Percentiles rank a stretch among this genome's conserved stretches.
These are phyloP conservation scores for Torymus aiolomorphi DNA, from an alignment of 2,888 invertebrate species.

Conservation along the genomic window DNA sequence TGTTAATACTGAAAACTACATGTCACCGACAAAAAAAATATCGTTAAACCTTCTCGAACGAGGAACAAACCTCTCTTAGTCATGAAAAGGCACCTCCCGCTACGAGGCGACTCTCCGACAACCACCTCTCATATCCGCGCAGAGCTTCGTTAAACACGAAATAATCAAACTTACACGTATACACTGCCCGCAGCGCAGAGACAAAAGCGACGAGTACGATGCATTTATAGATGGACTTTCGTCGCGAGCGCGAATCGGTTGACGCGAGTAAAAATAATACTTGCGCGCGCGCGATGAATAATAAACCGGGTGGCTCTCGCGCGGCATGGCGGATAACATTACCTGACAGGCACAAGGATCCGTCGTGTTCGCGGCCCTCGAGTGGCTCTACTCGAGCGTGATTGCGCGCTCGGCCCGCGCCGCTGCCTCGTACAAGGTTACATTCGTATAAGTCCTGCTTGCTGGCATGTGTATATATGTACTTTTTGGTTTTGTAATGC, in stretches of 20 bases:
- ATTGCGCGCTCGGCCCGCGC: constrained; percentile 61
- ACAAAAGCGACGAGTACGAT: background rate
- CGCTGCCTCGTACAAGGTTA: constrained; percentile 43
- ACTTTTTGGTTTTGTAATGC: no score
- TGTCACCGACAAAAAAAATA: no score
- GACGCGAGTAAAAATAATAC: constrained; percentile 61
- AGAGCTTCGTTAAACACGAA: no score
- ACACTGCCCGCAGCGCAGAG: no score
- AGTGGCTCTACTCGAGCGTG: constrained; percentile 62
- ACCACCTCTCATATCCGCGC: no score
- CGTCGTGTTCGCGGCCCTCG: constrained; percentile 59
- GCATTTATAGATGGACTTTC: constrained; percentile 37
- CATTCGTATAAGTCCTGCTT: background rate
- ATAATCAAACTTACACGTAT: no score
- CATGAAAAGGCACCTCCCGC: no score
- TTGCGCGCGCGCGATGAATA: constrained; percentile 55
- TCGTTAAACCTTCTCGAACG: no score
- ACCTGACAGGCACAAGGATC: constrained; percentile 64
- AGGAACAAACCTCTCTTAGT: no score
- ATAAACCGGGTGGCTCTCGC: constrained; percentile 55
- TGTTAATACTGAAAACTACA: no score
- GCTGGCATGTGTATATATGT: background rate
- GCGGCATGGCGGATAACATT: constrained; percentile 60
- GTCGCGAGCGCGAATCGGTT: constrained; percentile 53
- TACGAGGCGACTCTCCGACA: no score